Conservation (phyloP, 2,113 vertebrate species). For the Martes martes region DNA sequence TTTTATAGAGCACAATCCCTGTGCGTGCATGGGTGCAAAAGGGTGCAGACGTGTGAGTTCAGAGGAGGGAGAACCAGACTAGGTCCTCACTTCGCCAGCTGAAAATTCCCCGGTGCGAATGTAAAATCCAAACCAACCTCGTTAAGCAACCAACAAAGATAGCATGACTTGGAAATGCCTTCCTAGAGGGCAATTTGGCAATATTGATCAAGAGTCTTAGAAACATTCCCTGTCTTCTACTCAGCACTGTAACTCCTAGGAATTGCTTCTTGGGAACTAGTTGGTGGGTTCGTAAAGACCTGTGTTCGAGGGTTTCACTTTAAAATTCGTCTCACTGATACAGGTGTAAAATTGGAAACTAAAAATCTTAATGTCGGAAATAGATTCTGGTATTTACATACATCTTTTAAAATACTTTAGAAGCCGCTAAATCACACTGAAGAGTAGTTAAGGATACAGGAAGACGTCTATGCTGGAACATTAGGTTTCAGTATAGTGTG, state of each 20-base stretch:
- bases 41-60: fast-evolving
- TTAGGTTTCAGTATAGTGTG: not conserved
- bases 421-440: not conserved
- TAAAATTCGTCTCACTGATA: not conserved
- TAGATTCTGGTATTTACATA: not conserved
- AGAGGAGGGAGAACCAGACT: not conserved
- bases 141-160: not conserved
- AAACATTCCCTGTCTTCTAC: not conserved
- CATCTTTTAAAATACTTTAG: not conserved
- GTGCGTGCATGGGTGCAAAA: fast-evolving
- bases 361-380: not conserved
- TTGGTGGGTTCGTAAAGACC: not conserved
- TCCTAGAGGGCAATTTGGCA: not conserved
- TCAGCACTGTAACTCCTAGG: not conserved
- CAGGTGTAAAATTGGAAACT: not conserved
- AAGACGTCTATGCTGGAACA: not conserved
- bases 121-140: not conserved
- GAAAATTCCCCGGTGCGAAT: not conserved
- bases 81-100: not conserved
- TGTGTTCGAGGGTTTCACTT: not conserved
- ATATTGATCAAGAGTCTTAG: not conserved
- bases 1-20: not conserved
- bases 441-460: not conserved
- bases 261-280: not conserved
- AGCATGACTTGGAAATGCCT: not conserved